Percentiles rank a stretch among this genome's conserved stretches.
phyloP scores from a whole-genome alignment of 2,888 invertebrate genomes.

The Perithous albicinctus region DNA sequence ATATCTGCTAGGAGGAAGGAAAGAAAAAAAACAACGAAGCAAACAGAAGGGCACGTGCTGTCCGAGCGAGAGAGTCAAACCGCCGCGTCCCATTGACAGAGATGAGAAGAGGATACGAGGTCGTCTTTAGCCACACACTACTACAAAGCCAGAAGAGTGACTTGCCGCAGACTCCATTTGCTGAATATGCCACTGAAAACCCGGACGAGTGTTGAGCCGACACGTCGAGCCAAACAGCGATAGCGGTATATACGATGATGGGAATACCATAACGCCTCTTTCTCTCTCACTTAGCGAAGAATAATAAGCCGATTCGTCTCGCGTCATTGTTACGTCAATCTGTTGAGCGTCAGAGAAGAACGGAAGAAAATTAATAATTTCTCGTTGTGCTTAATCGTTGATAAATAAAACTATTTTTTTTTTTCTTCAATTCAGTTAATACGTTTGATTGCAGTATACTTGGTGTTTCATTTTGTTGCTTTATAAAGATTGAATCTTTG shows the following conservation, averaged over 20 bases:
- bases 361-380: not conserved
- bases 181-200: slow-evolving; percentile 26
- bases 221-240: slow-evolving; percentile 35
- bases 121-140: slow-evolving; percentile 11
- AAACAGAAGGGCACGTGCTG: slow-evolving; percentile 59
- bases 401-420: not conserved
- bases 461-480: no score
- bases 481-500: no score
- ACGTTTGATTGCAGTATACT: no score
- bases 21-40: slow-evolving; percentile 28
- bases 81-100: slow-evolving; percentile 26
- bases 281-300: not conserved
- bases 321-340: slow-evolving; percentile 27
- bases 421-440: no score
- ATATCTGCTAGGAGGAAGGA: slow-evolving; percentile 7
- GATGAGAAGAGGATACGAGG: slow-evolving; percentile 40
- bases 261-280: slow-evolving; percentile 17
- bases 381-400: not conserved
- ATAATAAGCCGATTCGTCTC: slow-evolving; percentile 31
- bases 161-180: not conserved
- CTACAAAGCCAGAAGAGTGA: slow-evolving; percentile 6
- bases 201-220: not conserved
- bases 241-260: slow-evolving; percentile 35
- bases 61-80: slow-evolving; percentile 21
- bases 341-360: not conserved